A percentile compares a stretch with the other conserved stretches of the same genome.
These are phyloP conservation scores for Paragorgia papillata DNA, from an alignment of 92 coral and sea anemone species.

Conservation along the genomic window DNA sequence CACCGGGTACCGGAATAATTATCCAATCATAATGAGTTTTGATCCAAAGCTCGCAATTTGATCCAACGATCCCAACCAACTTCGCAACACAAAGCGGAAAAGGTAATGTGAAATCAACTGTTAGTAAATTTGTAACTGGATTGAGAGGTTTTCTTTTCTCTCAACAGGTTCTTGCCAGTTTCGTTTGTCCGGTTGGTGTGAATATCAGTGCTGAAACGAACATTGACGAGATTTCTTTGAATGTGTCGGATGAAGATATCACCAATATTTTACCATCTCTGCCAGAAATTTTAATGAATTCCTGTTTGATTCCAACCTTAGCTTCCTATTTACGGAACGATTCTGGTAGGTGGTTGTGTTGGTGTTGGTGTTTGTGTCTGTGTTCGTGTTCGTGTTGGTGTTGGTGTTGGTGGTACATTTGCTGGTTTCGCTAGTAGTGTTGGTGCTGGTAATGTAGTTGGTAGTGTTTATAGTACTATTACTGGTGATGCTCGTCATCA, in stretches of 20 bases:
- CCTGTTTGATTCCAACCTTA: conserved; percentile 90
- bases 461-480: too few species aligned
- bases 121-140: too few species aligned
- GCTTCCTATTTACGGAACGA: conserved; percentile 95
- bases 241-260: conserved; percentile 38
- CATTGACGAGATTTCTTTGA: conserved; percentile 45
- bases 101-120: too few species aligned
- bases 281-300: conserved; percentile 75
- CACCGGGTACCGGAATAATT: too few species aligned
- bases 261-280: conserved; percentile 59
- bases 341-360: conserved; percentile 67
- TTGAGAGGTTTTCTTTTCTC: too few species aligned
- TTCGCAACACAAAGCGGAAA: too few species aligned
- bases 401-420: not conserved
- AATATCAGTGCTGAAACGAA: conserved; percentile 34
- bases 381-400: not conserved
- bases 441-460: too few species aligned
- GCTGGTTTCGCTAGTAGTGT: not conserved
- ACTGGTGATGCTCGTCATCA: too few species aligned
- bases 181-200: conserved; percentile 71
- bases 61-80: not conserved
- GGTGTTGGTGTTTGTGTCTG: not conserved
- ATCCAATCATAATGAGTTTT: too few species aligned
- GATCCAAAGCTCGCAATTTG: too few species aligned
- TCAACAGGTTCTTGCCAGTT: conserved; percentile 83